Base-by-base conservation (phyloP, 2,797 vertebrate species). In the Danio tinwini region DNA sequence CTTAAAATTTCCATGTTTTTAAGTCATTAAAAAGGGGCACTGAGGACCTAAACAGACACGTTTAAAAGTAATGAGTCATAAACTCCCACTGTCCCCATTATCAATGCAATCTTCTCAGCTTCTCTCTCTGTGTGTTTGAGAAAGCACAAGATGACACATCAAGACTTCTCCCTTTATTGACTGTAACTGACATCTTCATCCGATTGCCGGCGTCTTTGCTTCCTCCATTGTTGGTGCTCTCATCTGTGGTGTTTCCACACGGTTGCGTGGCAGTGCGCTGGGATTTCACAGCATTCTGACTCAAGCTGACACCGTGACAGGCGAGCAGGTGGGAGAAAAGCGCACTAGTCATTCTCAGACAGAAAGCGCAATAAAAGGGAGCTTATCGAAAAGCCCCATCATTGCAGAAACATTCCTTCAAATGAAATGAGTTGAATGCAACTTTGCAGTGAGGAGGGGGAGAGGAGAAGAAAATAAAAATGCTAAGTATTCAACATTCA, bases 141-240 rank as follows among this genome's bases (percentile, higher is more conserved):
- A 67, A 74, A 29, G 19, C 64, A 52, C 50, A 71, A 53, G 58
- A 78, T 74, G 76, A 78, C 76, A 79, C 64, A 69, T 73, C 63
- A 52, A 62, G 70, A 62, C 75, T 83, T 65, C 64, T 70, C 89
- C 90, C 89, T 90, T 90, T 90, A 91, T 93, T 93, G 92, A 90
- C 90, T 91, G 92, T 91, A 92, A 92, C 91, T 90, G 90, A 93
- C 90, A 88, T 93, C 93, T 94, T 93, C 89, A 94, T 94, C 90
- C 90, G 76, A 85, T 91, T 49, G 72, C 79, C 40, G 19, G 67
- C 76, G 72, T 79, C 82, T 79, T 81, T 84, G 76, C 85, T 88
- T 83, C 87, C 83, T 84, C 86, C 85, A 86, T 88, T 90, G 86
- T 89, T 84, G 85, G 90, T 65, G 86, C 87, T 88, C 89, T 91